Conservation (phyloP, 2,113 vertebrate species). For the Otolemur garnettii region DNA sequence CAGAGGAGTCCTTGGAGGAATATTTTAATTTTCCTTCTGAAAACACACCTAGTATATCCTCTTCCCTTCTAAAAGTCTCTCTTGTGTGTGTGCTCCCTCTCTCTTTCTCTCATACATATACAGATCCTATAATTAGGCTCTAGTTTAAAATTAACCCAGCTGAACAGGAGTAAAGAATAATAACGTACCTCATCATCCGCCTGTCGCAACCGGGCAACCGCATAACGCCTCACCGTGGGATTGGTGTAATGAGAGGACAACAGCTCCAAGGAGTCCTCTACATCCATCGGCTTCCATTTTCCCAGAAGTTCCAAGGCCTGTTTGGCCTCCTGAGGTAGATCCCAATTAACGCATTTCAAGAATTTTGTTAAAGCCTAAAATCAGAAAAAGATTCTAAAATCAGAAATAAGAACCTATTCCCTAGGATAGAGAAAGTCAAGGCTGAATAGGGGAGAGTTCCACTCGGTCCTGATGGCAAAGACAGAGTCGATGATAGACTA, state of each 20-base stretch:
- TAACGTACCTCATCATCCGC: conserved; percentile 96
- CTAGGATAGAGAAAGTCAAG: neutral
- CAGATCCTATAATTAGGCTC: neutral
- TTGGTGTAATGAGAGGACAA: conserved; percentile 97
- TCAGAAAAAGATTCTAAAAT: conserved; percentile 26
- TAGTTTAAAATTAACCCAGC: neutral
- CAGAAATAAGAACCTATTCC: neutral
- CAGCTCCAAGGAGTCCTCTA: conserved; percentile 98
- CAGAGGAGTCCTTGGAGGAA: conserved; percentile 67
- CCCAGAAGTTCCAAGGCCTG: conserved; percentile 97
- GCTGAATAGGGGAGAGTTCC: neutral
- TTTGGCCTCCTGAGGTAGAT: conserved; percentile 97
- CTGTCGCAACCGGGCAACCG: conserved; percentile 95
- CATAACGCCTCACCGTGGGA: conserved; percentile 95
- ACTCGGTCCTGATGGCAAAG: neutral
- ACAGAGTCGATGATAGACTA: neutral
- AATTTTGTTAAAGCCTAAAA: conserved; percentile 97
- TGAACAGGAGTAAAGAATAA: neutral
- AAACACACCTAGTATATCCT: conserved; percentile 68
- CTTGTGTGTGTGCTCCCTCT: neutral
- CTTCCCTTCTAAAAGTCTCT: conserved; percentile 12
- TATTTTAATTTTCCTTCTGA: conserved; percentile 79
- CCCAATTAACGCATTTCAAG: conserved; percentile 99
- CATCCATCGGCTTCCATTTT: conserved; percentile 99
- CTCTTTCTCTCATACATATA: neutral